Conservation (phyloP, 1,140 invertebrate species). For the Pygmarrhopalites habei region DNA sequence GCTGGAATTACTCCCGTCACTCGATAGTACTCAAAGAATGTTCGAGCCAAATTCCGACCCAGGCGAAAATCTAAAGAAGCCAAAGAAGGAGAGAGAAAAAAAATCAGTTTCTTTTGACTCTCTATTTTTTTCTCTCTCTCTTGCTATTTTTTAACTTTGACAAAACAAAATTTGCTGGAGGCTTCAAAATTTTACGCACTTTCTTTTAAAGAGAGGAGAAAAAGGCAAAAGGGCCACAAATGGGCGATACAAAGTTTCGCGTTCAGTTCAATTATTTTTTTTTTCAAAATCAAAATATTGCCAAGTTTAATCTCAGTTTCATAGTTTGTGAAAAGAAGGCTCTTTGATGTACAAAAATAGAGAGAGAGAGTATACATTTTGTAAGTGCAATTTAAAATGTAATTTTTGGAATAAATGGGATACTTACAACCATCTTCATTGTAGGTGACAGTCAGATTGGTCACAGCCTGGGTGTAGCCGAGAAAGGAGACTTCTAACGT, state of each 20-base stretch:
- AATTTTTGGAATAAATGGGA: neutral
- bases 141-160: too few relatives aligned
- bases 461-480: slow-evolving; percentile 61
- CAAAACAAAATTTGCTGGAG: too few relatives aligned
- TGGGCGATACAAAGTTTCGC: too few relatives aligned
- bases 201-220: too few relatives aligned
- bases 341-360: too few relatives aligned
- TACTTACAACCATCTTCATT: slow-evolving; percentile 86
- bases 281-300: neutral
- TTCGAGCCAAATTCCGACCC: slow-evolving; percentile 65
- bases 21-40: slow-evolving; percentile 72
- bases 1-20: slow-evolving; percentile 60
- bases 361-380: too few relatives aligned
- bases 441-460: slow-evolving; percentile 64
- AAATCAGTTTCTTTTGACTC: too few relatives aligned
- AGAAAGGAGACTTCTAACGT: slow-evolving; percentile 79
- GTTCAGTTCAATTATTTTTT: too few relatives aligned
- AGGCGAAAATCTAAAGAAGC: slow-evolving; percentile 53
- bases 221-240: neutral
- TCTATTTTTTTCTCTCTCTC: too few relatives aligned
- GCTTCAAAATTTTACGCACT: too few relatives aligned
- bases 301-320: neutral
- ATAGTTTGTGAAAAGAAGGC: neutral
- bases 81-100: too few relatives aligned
- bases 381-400: too few relatives aligned